Evolutionary conservation across 2,888 invertebrate genomes (phyloP).

Genomic region (Clanis bilineata): DNA sequence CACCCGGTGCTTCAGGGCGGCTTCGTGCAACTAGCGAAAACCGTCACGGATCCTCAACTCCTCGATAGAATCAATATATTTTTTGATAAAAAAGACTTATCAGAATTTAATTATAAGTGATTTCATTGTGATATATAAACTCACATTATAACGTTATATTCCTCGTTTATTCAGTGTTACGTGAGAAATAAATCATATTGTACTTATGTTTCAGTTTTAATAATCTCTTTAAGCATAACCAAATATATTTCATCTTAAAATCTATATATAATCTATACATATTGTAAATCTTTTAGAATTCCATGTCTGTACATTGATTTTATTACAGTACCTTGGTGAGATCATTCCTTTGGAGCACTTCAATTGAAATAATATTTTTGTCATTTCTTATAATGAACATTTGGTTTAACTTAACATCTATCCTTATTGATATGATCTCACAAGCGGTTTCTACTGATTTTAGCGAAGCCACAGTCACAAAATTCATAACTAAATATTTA

Average conservation of each 20-base stretch:
- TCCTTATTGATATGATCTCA: not conserved
- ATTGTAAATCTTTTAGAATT: slow-evolving; percentile 11
- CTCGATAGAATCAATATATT: slow-evolving; percentile 79
- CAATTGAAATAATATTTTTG: not conserved
- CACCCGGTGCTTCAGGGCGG: slow-evolving; percentile 71
- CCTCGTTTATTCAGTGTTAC: slow-evolving; percentile 67
- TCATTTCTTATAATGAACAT: not conserved
- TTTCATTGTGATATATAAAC: slow-evolving; percentile 60
- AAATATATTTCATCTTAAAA: slow-evolving; percentile 35
- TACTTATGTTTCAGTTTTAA: slow-evolving; percentile 49
- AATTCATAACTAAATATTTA: slow-evolving; percentile 53
- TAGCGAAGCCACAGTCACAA: slow-evolving; percentile 25
- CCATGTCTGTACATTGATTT: not conserved
- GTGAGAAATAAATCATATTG: slow-evolving; percentile 65
- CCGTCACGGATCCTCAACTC: slow-evolving; percentile 72
- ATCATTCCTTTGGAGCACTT: not conserved
- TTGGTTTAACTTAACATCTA: not conserved
- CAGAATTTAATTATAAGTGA: slow-evolving; percentile 69
- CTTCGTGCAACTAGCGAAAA: slow-evolving; percentile 69
- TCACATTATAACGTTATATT: slow-evolving; percentile 52
- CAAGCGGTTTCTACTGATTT: not conserved
- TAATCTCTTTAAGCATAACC: slow-evolving; percentile 53
- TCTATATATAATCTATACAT: slow-evolving; percentile 16
- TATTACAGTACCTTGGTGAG: not conserved
- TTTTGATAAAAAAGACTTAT: slow-evolving; percentile 78